phyloP scores from a whole-genome alignment of 2,888 invertebrate species.

The Tetragonisca angustula region DNA sequence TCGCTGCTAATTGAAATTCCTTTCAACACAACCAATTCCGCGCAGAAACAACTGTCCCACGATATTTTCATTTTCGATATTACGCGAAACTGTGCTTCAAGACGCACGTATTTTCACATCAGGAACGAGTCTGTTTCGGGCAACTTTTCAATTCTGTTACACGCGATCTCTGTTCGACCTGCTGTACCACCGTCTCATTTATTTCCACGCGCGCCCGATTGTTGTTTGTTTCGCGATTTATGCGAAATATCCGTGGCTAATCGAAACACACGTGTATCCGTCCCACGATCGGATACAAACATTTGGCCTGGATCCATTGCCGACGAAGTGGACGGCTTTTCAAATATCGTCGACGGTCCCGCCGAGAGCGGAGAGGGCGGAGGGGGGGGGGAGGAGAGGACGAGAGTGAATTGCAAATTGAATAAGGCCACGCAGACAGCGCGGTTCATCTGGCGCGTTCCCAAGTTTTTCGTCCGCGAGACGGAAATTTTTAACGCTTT shows the following conservation, averaged over 20 bases:
- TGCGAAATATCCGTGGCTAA: background rate
- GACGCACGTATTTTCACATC: no score
- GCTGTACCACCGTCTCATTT: no score
- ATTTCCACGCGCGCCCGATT: no score
- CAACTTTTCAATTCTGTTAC: no score
- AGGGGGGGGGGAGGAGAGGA: background rate
- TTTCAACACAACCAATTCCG: no score
- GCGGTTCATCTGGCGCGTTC: conserved; percentile 57
- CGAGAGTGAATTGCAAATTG: conserved; percentile 59
- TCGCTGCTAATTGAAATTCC: no score
- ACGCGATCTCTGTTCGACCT: no score
- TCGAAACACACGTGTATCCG: background rate
- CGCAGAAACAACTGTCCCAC: no score
- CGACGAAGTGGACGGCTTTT: conserved; percentile 18
- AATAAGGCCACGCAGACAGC: conserved; percentile 58
- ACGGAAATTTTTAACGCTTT: conserved; percentile 62
- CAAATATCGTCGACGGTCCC: conserved; percentile 39
- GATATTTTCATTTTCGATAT: no score
- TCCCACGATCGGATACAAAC: conserved; percentile 28
- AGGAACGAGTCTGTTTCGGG: no score
- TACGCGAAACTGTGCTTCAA: no score
- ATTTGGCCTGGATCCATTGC: conserved; percentile 49
- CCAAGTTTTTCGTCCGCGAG: conserved; percentile 60
- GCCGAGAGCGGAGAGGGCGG: background rate
- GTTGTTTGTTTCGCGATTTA: no score